Conservation (phyloP, 1,140 invertebrate species). For the Pomacea maculata region DNA sequence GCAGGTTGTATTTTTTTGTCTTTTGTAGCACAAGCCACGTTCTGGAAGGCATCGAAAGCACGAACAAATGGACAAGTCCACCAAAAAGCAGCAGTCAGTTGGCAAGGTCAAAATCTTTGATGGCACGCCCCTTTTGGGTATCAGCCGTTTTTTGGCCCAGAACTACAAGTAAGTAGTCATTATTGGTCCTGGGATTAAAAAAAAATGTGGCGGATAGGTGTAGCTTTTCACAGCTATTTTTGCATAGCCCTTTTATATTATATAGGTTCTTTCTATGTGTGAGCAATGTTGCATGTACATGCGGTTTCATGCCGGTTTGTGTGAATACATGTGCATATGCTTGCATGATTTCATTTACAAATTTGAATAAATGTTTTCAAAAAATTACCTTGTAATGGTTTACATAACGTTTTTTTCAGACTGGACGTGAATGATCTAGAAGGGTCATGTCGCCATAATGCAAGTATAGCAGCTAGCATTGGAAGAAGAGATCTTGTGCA, state of each 20-base stretch:
- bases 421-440: constrained; percentile 70
- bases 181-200: background rate
- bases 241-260: background rate
- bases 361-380: background rate
- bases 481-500: constrained; percentile 85
- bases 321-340: background rate
- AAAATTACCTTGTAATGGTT: background rate
- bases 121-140: constrained; percentile 78
- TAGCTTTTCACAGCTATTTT: background rate
- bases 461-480: constrained; percentile 75
- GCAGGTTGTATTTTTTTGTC: too few relatives aligned
- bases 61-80: constrained; percentile 37
- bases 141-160: constrained; percentile 82
- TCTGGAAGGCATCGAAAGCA: background rate
- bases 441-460: constrained; percentile 84
- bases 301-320: background rate
- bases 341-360: background rate
- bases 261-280: background rate
- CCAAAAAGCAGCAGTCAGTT: constrained; percentile 50
- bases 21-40: too few relatives aligned
- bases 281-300: background rate
- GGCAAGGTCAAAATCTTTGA: constrained; percentile 82
- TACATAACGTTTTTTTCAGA: constrained; percentile 60
- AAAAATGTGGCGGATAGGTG: background rate
- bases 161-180: constrained; percentile 78